Base-by-base conservation (phyloP, 2,113 vertebrate genomes). In the Nothobranchius kuhntae region DNA sequence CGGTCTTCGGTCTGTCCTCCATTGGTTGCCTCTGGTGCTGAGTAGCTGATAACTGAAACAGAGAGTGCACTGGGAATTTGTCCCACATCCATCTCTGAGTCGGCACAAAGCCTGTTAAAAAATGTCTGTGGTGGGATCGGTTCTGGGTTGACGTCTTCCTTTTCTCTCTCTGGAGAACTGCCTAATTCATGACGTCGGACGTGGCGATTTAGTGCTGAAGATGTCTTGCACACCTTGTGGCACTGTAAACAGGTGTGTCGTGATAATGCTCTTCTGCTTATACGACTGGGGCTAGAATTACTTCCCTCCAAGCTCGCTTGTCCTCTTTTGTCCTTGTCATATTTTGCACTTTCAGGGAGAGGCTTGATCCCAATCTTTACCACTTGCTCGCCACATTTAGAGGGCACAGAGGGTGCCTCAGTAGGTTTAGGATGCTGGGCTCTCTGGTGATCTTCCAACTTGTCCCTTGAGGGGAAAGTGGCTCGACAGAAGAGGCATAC, bases 201-300 rank as follows among this genome's bases (percentile, higher is more conserved):
- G 3, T 96, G 95, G 56, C 95, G 94, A 73, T 88, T 94, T 15
- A 96, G 87, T 3, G 95, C 95, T 0, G 95, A 95, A 0, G 94
- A 93, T 0, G 95, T 96, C 86, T 96, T 96, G 88, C 95, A 96
- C 65, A 95, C 93, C 75, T 96, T 96, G 50, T 94, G 86, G 63
- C 95, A 96, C 36, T 93, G 92, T 0, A 93, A 82, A 67, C 95
- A 96, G 73, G 94, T 85, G 78, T 95, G 94, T 51, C 94, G 92
- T 3, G 91, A 86, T 44, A 94, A 87, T 1, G 94, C 91, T 83
- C 92, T 93, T 36, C 94, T 91, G 53, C 94, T 94, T 0, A 93
- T 83, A n/a, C 93, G 90, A 73, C 87, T 84, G 0, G 87, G 85
- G 53, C 86, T 82, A 0, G 86, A 83, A 21, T 65, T 78, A 0